Evolutionary conservation across 2,113 vertebrate species (phyloP).

Genomic region (Hippocampus zosterae): DNA sequence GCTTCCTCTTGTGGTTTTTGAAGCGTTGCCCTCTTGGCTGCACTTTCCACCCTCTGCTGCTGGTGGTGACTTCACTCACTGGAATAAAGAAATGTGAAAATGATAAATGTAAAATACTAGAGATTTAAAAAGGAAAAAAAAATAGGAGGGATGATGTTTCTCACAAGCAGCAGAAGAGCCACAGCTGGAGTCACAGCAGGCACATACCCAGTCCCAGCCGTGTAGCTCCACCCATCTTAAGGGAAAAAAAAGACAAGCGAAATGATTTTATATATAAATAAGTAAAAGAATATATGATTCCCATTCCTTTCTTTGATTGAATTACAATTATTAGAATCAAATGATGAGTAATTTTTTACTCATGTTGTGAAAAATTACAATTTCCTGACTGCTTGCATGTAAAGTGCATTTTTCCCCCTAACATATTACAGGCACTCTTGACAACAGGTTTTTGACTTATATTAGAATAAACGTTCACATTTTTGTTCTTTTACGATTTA

Average conservation of each 20-base stretch:
- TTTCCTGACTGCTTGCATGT: too few relatives aligned
- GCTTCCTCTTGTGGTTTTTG: slow-evolving; percentile 9
- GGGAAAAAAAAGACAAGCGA: not conserved
- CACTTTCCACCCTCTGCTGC: slow-evolving; percentile 49
- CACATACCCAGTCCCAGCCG: slow-evolving; percentile 48
- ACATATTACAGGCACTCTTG: too few relatives aligned
- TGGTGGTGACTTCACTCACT: slow-evolving; percentile 49
- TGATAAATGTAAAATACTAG: not conserved
- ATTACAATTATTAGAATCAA: too few relatives aligned
- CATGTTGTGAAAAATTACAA: too few relatives aligned
- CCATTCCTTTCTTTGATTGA: too few relatives aligned
- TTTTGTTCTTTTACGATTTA: too few relatives aligned
- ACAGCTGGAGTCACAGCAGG: slow-evolving; percentile 68
- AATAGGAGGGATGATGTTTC: not conserved
- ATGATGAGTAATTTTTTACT: too few relatives aligned
- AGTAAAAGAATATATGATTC: not conserved
- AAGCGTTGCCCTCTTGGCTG: slow-evolving; percentile 14
- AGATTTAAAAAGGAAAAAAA: not conserved
- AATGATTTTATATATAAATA: not conserved
- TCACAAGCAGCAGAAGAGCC: slow-evolving; percentile 38
- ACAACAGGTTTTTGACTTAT: too few relatives aligned
- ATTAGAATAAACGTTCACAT: too few relatives aligned
- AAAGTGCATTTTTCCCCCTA: too few relatives aligned
- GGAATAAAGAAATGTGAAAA: slow-evolving; percentile 1
- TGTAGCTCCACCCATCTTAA: slow-evolving; percentile 69